Evolutionary conservation across 2,888 invertebrate genomes (phyloP).

Genomic region (Fissipunctia ypsillon): DNA sequence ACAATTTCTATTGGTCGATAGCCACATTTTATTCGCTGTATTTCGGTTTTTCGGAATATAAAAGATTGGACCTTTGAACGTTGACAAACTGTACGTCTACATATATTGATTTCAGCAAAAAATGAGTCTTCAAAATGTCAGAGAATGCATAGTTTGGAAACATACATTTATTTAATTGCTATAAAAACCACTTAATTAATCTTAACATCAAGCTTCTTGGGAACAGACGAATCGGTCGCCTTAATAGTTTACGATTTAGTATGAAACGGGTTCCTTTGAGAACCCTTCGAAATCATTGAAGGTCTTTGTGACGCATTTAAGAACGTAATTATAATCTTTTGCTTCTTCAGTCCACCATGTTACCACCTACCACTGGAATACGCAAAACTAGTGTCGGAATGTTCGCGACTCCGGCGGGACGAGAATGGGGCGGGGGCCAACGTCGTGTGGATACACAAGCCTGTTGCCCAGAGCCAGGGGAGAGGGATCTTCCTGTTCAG

Average conservation of each 20-base stretch:
- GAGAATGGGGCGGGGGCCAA: conserved; percentile 84
- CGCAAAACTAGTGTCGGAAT: conserved; percentile 95
- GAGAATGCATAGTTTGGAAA: neutral
- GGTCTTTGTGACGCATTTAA: neutral
- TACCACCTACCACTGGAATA: conserved; percentile 96
- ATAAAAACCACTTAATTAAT: neutral
- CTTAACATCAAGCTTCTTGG: neutral
- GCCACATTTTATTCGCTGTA: no score
- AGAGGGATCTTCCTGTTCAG: conserved; percentile 95
- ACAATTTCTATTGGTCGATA: no score
- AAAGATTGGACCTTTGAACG: no score
- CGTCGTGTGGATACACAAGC: conserved; percentile 96
- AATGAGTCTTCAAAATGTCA: neutral
- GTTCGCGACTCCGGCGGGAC: conserved; percentile 89
- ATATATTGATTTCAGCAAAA: neutral
- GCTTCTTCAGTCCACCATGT: conserved; percentile 92
- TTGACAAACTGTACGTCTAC: neutral
- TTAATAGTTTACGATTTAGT: neutral
- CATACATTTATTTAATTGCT: neutral
- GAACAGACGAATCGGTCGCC: neutral
- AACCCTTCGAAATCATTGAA: neutral
- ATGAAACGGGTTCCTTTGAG: neutral
- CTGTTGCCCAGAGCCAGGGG: conserved; percentile 96
- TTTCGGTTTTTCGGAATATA: no score
- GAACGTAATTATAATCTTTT: neutral